Percentiles rank a stretch among this genome's conserved stretches.
These are phyloP conservation scores for Aradus depressus DNA, from an alignment of 2,888 invertebrate genomes.

Conservation along the genomic window DNA sequence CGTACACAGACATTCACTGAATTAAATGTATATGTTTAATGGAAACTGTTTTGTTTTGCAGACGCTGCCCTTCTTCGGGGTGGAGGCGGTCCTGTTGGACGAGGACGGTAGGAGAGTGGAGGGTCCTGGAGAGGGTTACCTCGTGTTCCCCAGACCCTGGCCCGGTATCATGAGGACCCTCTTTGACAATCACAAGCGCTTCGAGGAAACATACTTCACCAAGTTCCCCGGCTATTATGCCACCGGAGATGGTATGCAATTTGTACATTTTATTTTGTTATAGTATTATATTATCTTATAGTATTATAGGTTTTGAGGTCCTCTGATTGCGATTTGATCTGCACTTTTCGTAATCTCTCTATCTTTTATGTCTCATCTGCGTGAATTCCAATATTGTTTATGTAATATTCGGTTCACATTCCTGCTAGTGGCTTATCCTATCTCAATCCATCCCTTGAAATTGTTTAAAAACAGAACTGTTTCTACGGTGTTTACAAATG, in stretches of 20 bases:
- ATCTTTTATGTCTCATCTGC: no score
- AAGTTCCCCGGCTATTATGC: conserved; percentile 95
- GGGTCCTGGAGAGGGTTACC: conserved; percentile 85
- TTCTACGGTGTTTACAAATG: no score
- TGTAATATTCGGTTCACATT: no score
- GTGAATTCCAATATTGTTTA: no score
- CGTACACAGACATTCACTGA: no score
- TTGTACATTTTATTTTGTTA: background rate
- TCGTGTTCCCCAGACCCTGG: conserved; percentile 93
- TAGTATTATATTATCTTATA: background rate
- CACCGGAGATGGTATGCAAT: conserved; percentile 85
- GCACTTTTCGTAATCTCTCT: no score
- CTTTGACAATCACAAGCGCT: conserved; percentile 81
- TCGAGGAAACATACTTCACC: conserved; percentile 84
- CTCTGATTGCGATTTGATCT: no score
- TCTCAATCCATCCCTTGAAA: no score
- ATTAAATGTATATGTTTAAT: no score
- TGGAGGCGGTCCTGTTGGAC: conserved; percentile 75
- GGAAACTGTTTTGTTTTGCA: conserved; percentile 41
- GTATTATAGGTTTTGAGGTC: no score
- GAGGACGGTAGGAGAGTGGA: conserved; percentile 76
- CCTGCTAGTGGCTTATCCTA: no score
- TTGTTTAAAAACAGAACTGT: no score
- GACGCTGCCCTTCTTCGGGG: conserved; percentile 96
- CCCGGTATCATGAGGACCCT: conserved; percentile 96